Base-by-base conservation (phyloP, 2,888 invertebrate species). In the Griposia aprilina region DNA sequence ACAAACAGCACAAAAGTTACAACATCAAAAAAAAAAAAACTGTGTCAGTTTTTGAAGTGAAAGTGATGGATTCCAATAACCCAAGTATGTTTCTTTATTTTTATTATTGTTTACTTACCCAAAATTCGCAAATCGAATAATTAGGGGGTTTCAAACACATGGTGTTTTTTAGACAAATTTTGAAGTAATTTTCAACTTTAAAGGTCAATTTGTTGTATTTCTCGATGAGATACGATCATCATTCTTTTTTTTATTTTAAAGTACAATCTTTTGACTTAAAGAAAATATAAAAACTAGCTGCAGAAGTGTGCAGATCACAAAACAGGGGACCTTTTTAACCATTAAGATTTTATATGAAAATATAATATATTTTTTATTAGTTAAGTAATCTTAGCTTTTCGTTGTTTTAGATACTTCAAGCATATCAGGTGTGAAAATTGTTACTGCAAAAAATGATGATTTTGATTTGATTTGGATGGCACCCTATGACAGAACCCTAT, bases 271-370 rank as follows among this genome's bases (percentile, higher is more conserved):
- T 65, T 65, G 65, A 65, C 65, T 45, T 45, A 41, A 65, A 65
- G 45, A 65, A 65, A 65, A 65, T 65, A 65, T n/a, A 65, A 65
- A 65, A 65, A 45, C 45, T 2, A 45, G 65, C 65, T 45, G 45
- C 65, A 45, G 65, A 45, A 65, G 41, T n/a, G 41, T 65, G n/a
- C 65, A n/a, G 65, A 65, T 65, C n/a, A 65, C 30, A 60, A 60
- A 60, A 60, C 30, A 20, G 60, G 60, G 60, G 26, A 17, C 30
- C 60, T 60, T 60, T 60, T 60, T 8, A 60, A 60, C 20, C 60
- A 30, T 60, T 30, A 60, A 30, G 30, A 59, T 60, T 60, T 17
- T 60, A 60, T 52, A 52, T 20, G 20, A 52, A 52, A 52, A 52
- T 20, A 52, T 20, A 52, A 52, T 17, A 36, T 36, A 36, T 60